Percentiles rank a stretch among this genome's conserved stretches.
These are phyloP conservation scores for Empis stercorea DNA, from an alignment of 2,888 invertebrate species.

Conservation along the genomic window DNA sequence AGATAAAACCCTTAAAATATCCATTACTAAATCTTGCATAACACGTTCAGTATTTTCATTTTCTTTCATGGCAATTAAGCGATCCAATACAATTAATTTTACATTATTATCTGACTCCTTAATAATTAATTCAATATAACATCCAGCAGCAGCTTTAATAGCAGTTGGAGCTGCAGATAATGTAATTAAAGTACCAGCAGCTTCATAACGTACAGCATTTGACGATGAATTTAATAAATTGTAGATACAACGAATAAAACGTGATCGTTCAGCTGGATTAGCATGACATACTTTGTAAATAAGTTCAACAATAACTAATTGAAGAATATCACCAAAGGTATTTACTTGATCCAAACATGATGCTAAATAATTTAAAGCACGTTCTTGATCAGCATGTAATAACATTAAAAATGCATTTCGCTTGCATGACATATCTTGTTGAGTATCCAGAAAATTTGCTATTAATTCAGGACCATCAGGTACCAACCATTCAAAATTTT, in stretches of 20 bases:
- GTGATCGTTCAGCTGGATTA: constrained; percentile 87
- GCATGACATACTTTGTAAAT: constrained; percentile 99
- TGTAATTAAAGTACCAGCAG: constrained; percentile 95
- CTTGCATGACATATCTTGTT: constrained; percentile 99
- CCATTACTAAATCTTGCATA: constrained; percentile 87
- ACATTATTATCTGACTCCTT: constrained; percentile 99
- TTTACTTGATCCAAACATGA: constrained; percentile 90
- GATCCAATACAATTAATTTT: constrained; percentile 92
- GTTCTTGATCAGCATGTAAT: constrained; percentile 90
- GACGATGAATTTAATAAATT: constrained; percentile 90
- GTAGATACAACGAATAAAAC: constrained; percentile 98
- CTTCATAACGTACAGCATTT: constrained; percentile 96
- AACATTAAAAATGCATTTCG: constrained; percentile 98
- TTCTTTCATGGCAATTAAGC: constrained; percentile 77
- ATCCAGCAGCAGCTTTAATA: constrained; percentile 92
- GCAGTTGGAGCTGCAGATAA: constrained; percentile 96
- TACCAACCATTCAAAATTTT: constrained; percentile 95
- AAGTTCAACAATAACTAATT: constrained; percentile 95
- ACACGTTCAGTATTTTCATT: constrained; percentile 75
- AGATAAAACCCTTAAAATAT: constrained; percentile 84
- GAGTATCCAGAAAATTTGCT: constrained; percentile 84
- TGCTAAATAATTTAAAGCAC: constrained; percentile 83
- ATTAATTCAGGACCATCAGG: constrained; percentile 98
- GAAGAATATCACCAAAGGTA: constrained; percentile 92
- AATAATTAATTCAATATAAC: constrained; percentile 97